phyloP scores from a whole-genome alignment of 2,888 invertebrate species.

The Itoplectis maculator region DNA sequence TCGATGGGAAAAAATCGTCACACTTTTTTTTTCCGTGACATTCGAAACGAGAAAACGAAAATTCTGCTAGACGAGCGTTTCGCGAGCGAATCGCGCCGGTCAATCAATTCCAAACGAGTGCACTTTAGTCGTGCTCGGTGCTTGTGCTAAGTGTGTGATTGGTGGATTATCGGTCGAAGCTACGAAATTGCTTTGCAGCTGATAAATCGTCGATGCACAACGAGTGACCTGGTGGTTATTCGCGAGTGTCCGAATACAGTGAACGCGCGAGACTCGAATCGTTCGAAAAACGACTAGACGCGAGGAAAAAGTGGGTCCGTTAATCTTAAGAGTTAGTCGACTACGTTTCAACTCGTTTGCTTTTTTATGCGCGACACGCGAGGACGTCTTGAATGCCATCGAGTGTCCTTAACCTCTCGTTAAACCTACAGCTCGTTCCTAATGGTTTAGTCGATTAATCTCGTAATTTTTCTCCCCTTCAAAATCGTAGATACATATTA shows the following conservation, averaged over 20 bases:
- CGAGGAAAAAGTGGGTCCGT: neutral
- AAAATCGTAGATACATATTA: constrained; percentile 58
- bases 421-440: constrained; percentile 43
- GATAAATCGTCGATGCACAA: neutral
- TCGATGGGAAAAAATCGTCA: constrained; percentile 14
- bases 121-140: constrained; percentile 5
- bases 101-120: constrained; percentile 45
- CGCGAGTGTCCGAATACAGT: constrained; percentile 48
- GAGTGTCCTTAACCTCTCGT: constrained; percentile 31
- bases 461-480: constrained; percentile 56
- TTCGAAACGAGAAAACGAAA: constrained; percentile 7
- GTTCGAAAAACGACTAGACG: constrained; percentile 20
- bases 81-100: neutral
- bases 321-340: constrained; percentile 17
- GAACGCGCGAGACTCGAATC: constrained; percentile 11
- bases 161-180: neutral
- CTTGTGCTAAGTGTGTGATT: no score
- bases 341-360: constrained; percentile 25
- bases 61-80: constrained; percentile 3
- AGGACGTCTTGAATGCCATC: constrained; percentile 39
- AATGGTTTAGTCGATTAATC: constrained; percentile 36
- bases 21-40: neutral
- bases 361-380: constrained; percentile 42
- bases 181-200: constrained; percentile 21
- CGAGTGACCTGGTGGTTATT: constrained; percentile 6